Percentiles rank a stretch among this genome's conserved stretches.
phyloP scores from a whole-genome alignment of 2,797 vertebrate species.

The Sebastes itinus region DNA sequence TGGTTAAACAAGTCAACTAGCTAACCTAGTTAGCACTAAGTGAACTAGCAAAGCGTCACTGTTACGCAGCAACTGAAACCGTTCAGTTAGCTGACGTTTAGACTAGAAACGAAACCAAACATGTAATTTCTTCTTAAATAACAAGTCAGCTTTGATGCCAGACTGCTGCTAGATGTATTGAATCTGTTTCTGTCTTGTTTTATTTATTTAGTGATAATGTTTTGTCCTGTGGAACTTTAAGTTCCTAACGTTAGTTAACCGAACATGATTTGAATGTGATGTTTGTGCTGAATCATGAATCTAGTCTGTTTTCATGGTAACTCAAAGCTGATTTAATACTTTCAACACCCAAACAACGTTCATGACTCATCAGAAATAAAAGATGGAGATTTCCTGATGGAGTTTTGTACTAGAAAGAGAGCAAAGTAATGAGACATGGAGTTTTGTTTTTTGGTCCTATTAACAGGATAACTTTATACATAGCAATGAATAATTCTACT shows the following conservation, averaged over 20 bases:
- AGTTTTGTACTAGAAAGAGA: background rate
- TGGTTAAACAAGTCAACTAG: background rate
- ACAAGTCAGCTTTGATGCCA: rapidly evolving
- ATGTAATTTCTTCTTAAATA: background rate
- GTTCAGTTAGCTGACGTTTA: background rate
- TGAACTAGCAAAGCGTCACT: background rate
- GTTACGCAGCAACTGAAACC: constrained; percentile 2
- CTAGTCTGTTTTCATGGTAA: background rate
- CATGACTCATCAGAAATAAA: constrained; percentile 3
- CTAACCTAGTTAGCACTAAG: background rate
- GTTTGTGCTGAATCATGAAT: background rate
- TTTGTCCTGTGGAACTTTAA: background rate
- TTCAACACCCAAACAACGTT: background rate
- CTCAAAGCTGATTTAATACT: no score
- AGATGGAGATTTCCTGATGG: background rate
- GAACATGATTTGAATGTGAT: background rate
- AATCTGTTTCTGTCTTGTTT: background rate
- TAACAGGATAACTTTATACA: background rate
- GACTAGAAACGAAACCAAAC: constrained; percentile 28
- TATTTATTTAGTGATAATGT: background rate
- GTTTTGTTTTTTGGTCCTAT: background rate
- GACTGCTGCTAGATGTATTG: background rate
- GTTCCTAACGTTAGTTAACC: background rate
- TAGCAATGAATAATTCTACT: no score
- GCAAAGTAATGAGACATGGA: no score